Base-by-base conservation (phyloP, 2,113 vertebrate species). In the Pelobates fuscus region DNA sequence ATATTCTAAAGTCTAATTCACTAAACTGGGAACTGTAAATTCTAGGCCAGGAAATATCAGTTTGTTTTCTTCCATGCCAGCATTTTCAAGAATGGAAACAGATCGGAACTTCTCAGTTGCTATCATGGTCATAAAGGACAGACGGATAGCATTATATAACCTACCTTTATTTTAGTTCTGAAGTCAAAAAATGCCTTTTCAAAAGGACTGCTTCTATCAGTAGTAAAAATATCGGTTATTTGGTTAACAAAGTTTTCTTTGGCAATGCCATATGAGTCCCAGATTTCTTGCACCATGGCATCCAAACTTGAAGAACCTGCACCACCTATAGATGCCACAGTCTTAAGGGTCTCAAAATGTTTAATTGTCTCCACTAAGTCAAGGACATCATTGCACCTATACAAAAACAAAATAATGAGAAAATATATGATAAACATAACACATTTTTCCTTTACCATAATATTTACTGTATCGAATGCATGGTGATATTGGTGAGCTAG, bases 321-420 rank as follows among this genome's bases (percentile, higher is more conserved):
- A 24, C 77, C 77, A 4, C 77, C 77, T 23, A 78, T 62, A 18
- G 30, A 41, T 15, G 70, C 63, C 21, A 67, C 77, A 2, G 57
- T 66, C 30, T 74, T 67, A 57, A 78, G 54, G 7, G 66, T 41
- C 29, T 78, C 52, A 67, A 78, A 73, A 61, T 78, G 77, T 14
- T 67, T 67, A 25, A 78, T 78, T 8, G 70, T 78, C 21, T 78
- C 63, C 27, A 74, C 77, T 11, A 78, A 61, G 44, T 78, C 77
- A 66, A 78, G 61, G 4, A 78, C 63, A 43, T 78, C 77, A 55
- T 78, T 78, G 41, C 77, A 78, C 21, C 77, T 78, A 71, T 58
- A 32, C 4, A 59, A 29, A 2, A 37, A 46, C n/a, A 43, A 74
- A n/a, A 30, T 15, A 3, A 27, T 8, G 12, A 5, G 26, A 59